Evolutionary conservation across 2,888 invertebrate species (phyloP).

Genomic region (Caenorhabditis sp.): DNA sequence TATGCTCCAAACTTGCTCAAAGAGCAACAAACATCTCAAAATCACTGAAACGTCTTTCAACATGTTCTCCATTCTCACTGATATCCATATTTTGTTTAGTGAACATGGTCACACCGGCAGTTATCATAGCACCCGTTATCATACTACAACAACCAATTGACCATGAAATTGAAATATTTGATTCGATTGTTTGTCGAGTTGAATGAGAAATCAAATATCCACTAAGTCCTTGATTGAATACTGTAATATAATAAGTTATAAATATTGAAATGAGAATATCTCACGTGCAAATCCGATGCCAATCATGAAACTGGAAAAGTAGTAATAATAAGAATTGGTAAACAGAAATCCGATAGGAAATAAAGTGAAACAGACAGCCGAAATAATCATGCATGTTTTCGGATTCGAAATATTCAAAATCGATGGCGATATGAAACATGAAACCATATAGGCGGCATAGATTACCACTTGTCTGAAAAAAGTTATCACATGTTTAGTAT

Average conservation of each 20-base stretch:
- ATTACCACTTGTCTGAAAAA: constrained; percentile 44
- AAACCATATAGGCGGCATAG: constrained; percentile 34
- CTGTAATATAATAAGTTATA: no score
- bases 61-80: background rate
- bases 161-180: constrained; percentile 46
- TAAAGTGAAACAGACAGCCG: constrained; percentile 31
- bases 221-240: constrained; percentile 47
- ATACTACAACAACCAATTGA: constrained; percentile 41
- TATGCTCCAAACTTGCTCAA: background rate
- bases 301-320: constrained; percentile 29
- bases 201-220: constrained; percentile 47
- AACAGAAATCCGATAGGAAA: constrained; percentile 49
- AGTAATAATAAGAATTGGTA: constrained; percentile 49
- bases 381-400: constrained; percentile 25
- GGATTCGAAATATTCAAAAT: constrained; percentile 30
- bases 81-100: background rate
- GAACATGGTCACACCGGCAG: constrained; percentile 14
- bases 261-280: background rate
- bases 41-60: constrained; percentile 31
- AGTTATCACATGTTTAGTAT: no score
- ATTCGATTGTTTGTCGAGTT: constrained; percentile 40
- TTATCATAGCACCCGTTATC: constrained; percentile 23
- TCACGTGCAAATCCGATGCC: constrained; percentile 53
- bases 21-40: constrained; percentile 32
- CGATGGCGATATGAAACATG: constrained; percentile 42